Evolutionary conservation across 2,888 invertebrate genomes (phyloP).

Genomic region (Eulithis prunata): DNA sequence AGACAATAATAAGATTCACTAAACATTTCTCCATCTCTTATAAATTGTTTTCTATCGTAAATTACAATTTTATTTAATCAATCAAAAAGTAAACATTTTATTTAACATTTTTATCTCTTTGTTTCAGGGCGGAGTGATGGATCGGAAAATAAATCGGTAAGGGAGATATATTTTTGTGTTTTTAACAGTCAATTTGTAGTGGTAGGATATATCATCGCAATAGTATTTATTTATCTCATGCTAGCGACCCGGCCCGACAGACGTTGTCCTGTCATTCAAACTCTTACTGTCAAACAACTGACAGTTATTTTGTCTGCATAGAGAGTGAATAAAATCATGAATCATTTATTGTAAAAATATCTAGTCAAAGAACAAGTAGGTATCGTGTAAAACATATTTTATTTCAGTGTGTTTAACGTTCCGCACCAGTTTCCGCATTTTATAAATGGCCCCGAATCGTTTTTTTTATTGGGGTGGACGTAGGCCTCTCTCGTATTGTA

Average conservation of each 20-base stretch:
- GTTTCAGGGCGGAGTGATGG: conserved; percentile 45
- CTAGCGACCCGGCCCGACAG: too few relatives aligned
- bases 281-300: too few relatives aligned
- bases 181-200: background rate
- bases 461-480: conserved; percentile 14
- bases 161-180: conserved; percentile 17
- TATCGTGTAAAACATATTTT: too few relatives aligned
- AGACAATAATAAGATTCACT: background rate
- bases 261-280: too few relatives aligned
- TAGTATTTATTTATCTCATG: too few relatives aligned
- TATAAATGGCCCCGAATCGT: conserved; percentile 5
- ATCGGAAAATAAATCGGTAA: conserved; percentile 44
- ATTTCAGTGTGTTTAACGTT: too few relatives aligned
- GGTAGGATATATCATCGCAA: too few relatives aligned
- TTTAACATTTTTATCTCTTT: conserved; percentile 27
- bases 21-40: background rate
- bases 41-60: background rate
- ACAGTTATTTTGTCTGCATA: too few relatives aligned
- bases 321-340: too few relatives aligned
- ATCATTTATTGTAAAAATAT: too few relatives aligned
- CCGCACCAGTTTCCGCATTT: too few relatives aligned
- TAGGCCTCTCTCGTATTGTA: background rate
- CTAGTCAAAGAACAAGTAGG: too few relatives aligned
- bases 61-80: background rate
- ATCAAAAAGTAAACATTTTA: background rate